A percentile compares a stretch with the other conserved stretches of the same genome.
These are phyloP conservation scores for Zeus faber DNA, from an alignment of 2,113 vertebrate species.

Conservation along the genomic window DNA sequence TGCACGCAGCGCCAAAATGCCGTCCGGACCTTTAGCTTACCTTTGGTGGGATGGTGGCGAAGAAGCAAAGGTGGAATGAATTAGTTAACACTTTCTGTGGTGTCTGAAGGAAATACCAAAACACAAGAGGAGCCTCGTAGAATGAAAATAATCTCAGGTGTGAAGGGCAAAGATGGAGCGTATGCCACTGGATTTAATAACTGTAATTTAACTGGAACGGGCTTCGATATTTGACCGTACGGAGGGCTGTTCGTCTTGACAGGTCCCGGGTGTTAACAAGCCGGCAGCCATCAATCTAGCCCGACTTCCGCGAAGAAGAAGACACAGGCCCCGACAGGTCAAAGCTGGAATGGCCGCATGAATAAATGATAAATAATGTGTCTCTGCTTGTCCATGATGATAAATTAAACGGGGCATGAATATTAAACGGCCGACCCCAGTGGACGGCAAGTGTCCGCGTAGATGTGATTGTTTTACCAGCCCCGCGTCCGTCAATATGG, in stretches of 20 bases:
- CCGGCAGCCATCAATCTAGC: background rate
- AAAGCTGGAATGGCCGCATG: constrained; percentile 34
- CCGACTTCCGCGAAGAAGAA: constrained; percentile 17
- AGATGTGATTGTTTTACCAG: constrained; percentile 48
- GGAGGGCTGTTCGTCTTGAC: constrained; percentile 39
- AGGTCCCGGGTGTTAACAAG: constrained; percentile 33
- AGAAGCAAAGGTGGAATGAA: background rate
- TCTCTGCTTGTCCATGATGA: constrained; percentile 43
- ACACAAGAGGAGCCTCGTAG: no score
- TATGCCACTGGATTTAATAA: constrained; percentile 17
- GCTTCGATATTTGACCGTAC: constrained; percentile 37
- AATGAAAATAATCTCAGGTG: no score
- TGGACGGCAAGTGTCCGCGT: constrained; percentile 28
- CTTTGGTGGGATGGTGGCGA: background rate
- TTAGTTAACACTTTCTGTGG: background rate
- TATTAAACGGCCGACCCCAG: constrained; percentile 50
- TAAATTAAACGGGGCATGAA: constrained; percentile 58
- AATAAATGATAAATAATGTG: constrained; percentile 57
- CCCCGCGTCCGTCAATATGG: constrained; percentile 15
- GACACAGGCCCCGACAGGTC: constrained; percentile 41
- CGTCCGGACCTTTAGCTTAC: constrained; percentile 13
- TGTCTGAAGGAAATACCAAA: no score
- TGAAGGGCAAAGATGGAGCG: constrained; percentile 17
- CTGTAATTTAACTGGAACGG: constrained; percentile 25
- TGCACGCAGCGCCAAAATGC: constrained; percentile 17